Evolutionary conservation across 2,113 vertebrate genomes (phyloP).

Genomic region (Epinephelus fuscoguttatus): DNA sequence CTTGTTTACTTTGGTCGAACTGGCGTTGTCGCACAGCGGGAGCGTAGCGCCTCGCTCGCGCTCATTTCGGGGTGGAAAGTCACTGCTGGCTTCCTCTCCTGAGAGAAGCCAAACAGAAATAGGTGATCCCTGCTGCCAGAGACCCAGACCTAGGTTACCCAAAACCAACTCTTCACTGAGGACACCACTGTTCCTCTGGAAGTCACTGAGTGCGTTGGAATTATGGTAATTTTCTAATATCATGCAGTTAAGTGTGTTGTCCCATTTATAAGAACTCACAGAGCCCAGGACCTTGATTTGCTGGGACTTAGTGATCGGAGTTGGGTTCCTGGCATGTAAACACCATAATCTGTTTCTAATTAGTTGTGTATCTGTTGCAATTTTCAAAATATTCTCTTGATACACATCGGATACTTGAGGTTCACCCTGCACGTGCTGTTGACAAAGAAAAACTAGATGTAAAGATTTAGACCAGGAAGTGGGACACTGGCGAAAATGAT

Average conservation of each 20-base stretch:
- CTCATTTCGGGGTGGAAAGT: conserved; percentile 73
- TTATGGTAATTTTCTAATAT: not conserved
- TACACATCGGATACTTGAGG: not conserved
- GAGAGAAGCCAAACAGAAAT: conserved; percentile 47
- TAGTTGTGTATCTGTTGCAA: conserved; percentile 11
- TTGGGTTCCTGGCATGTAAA: conserved; percentile 14
- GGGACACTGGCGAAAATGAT: not conserved
- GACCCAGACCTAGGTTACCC: conserved; percentile 26
- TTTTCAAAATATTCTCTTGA: conserved; percentile 7
- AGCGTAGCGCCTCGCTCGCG: conserved; percentile 20
- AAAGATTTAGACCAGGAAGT: not conserved
- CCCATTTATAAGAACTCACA: conserved; percentile 1
- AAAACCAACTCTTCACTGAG: conserved; percentile 40
- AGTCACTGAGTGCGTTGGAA: conserved; percentile 41
- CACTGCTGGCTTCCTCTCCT: conserved; percentile 55
- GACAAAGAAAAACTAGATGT: conserved; percentile 7
- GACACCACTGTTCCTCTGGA: conserved; percentile 38
- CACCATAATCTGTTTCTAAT: conserved; percentile 25
- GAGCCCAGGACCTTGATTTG: not conserved
- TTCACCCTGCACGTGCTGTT: not conserved
- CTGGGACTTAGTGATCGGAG: not conserved
- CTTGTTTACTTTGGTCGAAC: conserved; percentile 75
- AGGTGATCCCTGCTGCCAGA: conserved; percentile 35
- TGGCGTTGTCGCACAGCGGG: conserved; percentile 66
- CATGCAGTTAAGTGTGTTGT: conserved; percentile 7